These are phyloP conservation scores for Augochlorella aurata DNA, from an alignment of 2,888 invertebrate species.

Conservation along the genomic window DNA sequence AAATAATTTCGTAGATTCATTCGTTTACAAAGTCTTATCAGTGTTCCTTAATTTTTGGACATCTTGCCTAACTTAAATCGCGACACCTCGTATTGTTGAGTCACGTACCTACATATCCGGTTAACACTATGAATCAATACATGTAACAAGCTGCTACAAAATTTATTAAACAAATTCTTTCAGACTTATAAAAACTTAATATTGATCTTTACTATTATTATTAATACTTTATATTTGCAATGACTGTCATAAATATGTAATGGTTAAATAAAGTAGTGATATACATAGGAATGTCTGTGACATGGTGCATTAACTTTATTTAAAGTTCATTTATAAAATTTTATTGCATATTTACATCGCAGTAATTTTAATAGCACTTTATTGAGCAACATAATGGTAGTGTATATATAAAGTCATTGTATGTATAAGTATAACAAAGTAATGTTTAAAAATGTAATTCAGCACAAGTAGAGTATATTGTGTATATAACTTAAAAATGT, in stretches of 20 bases:
- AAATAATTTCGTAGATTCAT: slow-evolving; percentile 19
- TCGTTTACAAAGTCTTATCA: slow-evolving; percentile 45
- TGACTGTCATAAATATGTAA: neutral
- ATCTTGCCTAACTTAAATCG: slow-evolving; percentile 59
- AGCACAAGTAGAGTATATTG: neutral
- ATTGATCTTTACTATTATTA: neutral
- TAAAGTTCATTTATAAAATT: slow-evolving; percentile 46
- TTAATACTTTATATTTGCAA: neutral
- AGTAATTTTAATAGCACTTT: slow-evolving; percentile 19
- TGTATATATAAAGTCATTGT: slow-evolving; percentile 17
- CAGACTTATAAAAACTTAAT: neutral
- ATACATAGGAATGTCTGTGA: neutral
- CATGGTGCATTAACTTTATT: slow-evolving; percentile 38
- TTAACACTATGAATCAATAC: slow-evolving; percentile 25
- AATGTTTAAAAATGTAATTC: slow-evolving; percentile 7
- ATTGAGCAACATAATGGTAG: slow-evolving; percentile 42
- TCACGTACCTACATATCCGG: slow-evolving; percentile 13
- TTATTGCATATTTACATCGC: slow-evolving; percentile 46
- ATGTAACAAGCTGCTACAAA: neutral
- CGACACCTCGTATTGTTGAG: slow-evolving; percentile 46
- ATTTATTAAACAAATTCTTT: neutral
- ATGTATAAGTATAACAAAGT: slow-evolving; percentile 8
- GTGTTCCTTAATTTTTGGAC: slow-evolving; percentile 55
- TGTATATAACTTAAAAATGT: neutral
- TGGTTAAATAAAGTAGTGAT: neutral